Percentiles rank a stretch among this genome's conserved stretches.
phyloP scores from a whole-genome alignment of 2,888 invertebrate genomes.

The Boloria euphrosyne region DNA sequence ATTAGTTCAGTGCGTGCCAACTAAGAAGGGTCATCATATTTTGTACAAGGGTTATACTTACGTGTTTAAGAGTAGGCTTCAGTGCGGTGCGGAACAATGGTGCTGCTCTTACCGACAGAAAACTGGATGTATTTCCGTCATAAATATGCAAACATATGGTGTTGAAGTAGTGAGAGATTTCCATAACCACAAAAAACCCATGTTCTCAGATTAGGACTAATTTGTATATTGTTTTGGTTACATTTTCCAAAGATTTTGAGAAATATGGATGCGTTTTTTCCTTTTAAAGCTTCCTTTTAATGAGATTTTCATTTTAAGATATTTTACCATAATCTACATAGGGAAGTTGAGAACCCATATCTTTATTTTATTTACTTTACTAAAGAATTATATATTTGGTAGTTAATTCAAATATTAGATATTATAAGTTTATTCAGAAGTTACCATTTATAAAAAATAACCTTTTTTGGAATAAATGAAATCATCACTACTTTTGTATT shows the following conservation, averaged over 20 bases:
- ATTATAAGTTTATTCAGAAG: too few relatives aligned
- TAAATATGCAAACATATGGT: constrained; percentile 73
- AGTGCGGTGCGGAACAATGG: constrained; percentile 77
- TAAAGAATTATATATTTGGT: too few relatives aligned
- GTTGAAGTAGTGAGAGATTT: constrained; percentile 74
- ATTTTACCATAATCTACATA: too few relatives aligned
- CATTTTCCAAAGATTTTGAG: constrained; percentile 8
- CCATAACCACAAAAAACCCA: constrained; percentile 75
- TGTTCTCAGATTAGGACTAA: constrained; percentile 61
- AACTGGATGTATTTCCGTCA: constrained; percentile 76
- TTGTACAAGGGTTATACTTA: constrained; percentile 76
- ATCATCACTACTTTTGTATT: too few relatives aligned
- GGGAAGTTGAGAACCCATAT: too few relatives aligned
- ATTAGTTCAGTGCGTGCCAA: constrained; percentile 73
- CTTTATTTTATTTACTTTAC: too few relatives aligned
- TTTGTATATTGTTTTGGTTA: background rate
- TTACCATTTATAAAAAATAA: too few relatives aligned
- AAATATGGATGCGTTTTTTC: background rate
- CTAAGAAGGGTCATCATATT: constrained; percentile 73
- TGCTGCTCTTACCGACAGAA: constrained; percentile 73
- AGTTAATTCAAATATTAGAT: too few relatives aligned
- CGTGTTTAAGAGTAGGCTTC: constrained; percentile 71
- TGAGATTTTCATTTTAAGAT: too few relatives aligned
- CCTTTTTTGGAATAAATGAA: too few relatives aligned
- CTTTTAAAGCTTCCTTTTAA: too few relatives aligned